These are phyloP conservation scores for Cecidostiba fungosa DNA, from an alignment of 2,888 invertebrate genomes.

Conservation along the genomic window DNA sequence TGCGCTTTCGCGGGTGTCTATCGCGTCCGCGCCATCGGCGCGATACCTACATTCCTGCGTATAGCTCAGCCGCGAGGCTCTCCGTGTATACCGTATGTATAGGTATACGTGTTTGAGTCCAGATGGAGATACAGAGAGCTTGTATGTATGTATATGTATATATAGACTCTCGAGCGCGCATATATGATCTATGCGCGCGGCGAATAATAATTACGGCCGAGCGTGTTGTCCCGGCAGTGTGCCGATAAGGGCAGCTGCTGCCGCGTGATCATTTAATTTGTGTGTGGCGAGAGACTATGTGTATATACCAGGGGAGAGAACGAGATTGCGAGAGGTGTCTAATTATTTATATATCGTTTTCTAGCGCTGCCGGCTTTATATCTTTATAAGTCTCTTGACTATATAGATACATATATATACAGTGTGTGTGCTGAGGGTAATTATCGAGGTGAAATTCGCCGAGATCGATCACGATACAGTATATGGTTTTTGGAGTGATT, in stretches of 20 bases:
- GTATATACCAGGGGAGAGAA: neutral
- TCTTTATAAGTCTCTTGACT: conserved; percentile 11
- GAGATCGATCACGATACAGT: neutral
- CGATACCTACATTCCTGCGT: conserved; percentile 25
- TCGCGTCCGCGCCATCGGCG: conserved; percentile 17
- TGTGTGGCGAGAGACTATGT: neutral
- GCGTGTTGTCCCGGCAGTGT: conserved; percentile 13
- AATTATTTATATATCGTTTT: conserved; percentile 53
- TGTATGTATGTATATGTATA: no score
- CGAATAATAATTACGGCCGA: conserved; percentile 54
- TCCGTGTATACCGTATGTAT: neutral
- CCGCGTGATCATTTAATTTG: conserved; percentile 55
- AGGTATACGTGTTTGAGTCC: neutral
- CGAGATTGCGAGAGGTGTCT: conserved; percentile 39
- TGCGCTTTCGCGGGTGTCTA: conserved; percentile 3
- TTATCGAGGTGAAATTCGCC: conserved; percentile 31
- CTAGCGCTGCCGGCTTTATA: neutral
- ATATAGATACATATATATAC: no score
- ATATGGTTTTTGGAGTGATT: neutral
- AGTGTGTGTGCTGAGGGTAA: neutral
- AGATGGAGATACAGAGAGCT: neutral
- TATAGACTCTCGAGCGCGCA: neutral
- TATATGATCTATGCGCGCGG: conserved; percentile 30
- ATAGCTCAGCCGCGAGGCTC: conserved; percentile 12
- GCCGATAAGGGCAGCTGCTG: conserved; percentile 1